Evolutionary conservation across 2,113 vertebrate species (phyloP).

Genomic region (Dipodomys spectabilis): DNA sequence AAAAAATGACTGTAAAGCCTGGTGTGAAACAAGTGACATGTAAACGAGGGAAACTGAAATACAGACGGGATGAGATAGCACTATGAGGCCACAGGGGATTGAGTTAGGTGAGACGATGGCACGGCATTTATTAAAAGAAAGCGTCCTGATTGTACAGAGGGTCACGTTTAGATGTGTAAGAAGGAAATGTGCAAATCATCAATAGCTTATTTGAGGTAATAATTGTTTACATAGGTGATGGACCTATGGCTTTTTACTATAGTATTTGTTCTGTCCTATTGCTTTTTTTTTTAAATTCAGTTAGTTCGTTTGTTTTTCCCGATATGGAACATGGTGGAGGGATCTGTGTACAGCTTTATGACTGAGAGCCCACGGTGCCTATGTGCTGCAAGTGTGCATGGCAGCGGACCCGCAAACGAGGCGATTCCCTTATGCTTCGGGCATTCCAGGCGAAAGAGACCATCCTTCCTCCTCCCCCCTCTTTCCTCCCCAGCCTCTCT

Average conservation of each 20-base stretch:
- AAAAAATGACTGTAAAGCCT: conserved; percentile 20
- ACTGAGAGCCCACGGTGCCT: not conserved
- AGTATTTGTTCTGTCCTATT: not conserved
- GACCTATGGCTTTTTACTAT: not conserved
- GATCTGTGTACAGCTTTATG: not conserved
- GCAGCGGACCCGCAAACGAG: conserved; percentile 1
- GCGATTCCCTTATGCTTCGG: not conserved
- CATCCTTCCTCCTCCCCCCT: not conserved
- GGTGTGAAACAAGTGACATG: conserved; percentile 29
- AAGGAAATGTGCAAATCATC: not conserved
- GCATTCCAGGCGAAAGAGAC: not conserved
- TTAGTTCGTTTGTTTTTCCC: not conserved
- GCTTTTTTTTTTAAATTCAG: not conserved
- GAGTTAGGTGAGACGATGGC: conserved; percentile 31
- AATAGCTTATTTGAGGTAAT: conserved; percentile 42
- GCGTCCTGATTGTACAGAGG: conserved; percentile 23
- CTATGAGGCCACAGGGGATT: conserved; percentile 22
- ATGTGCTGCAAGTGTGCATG: not conserved
- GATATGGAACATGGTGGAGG: not conserved
- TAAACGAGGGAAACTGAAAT: conserved; percentile 43
- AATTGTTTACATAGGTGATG: not conserved
- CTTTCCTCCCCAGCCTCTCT: too few species aligned
- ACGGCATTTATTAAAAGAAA: not conserved
- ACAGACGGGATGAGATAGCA: not conserved
- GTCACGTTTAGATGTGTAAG: not conserved